Evolutionary conservation across 2,888 invertebrate genomes (phyloP).

Genomic region (Incurvaria masculella): DNA sequence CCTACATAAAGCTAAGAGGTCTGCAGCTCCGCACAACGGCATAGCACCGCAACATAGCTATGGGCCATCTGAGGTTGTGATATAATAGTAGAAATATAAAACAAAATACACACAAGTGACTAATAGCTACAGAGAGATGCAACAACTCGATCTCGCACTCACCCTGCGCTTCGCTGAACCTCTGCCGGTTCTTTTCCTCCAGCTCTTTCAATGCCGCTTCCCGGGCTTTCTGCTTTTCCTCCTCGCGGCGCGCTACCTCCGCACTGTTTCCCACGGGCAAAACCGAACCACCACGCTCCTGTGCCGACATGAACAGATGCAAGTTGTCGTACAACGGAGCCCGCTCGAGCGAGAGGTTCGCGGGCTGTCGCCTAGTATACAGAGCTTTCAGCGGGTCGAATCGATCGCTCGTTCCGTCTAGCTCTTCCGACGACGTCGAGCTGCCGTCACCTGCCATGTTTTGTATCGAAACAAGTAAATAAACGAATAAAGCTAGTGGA

Average conservation of each 20-base stretch:
- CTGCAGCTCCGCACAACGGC: too few relatives aligned
- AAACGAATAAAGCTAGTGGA: neutral
- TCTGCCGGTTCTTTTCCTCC: constrained; percentile 36
- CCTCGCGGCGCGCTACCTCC: constrained; percentile 30
- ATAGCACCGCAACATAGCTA: too few relatives aligned
- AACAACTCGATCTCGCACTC: constrained; percentile 16
- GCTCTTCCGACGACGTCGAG: constrained; percentile 29
- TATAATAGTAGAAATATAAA: too few relatives aligned
- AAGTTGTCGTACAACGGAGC: constrained; percentile 69
- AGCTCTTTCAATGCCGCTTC: constrained; percentile 25
- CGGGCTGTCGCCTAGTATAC: constrained; percentile 54
- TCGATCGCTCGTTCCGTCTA: constrained; percentile 52
- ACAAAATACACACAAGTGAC: too few relatives aligned
- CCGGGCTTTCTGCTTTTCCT: constrained; percentile 29
- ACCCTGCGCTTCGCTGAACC: constrained; percentile 42
- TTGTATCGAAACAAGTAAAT: neutral
- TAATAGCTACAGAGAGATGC: too few relatives aligned
- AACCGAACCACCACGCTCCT: constrained; percentile 19
- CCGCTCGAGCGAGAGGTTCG: constrained; percentile 50
- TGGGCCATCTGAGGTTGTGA: too few relatives aligned
- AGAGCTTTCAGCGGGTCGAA: constrained; percentile 72
- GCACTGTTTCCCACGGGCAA: constrained; percentile 31
- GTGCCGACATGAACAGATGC: constrained; percentile 50
- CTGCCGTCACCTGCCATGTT: constrained; percentile 29
- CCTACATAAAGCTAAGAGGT: too few relatives aligned